These are phyloP conservation scores for Sphaerophoria taeniata DNA, from an alignment of 2,888 invertebrate genomes.

Conservation along the genomic window DNA sequence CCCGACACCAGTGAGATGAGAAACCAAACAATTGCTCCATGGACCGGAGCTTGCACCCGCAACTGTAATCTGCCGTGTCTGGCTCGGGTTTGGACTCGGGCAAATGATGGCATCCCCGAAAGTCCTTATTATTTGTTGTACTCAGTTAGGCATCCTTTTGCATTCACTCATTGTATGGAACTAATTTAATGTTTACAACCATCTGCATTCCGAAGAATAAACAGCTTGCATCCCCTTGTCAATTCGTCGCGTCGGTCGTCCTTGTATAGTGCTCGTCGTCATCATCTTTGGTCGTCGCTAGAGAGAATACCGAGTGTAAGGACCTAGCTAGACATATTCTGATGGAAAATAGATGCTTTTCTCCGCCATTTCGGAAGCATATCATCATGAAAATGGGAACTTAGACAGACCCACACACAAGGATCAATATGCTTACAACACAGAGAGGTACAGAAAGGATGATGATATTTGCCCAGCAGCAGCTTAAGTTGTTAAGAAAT, in stretches of 20 bases:
- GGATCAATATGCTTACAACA: constrained; percentile 43
- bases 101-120: not conserved
- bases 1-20: constrained; percentile 39
- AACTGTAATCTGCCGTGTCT: too few relatives aligned
- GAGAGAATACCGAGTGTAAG: constrained; percentile 27
- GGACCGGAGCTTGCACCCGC: not conserved
- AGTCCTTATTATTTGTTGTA: constrained; percentile 45
- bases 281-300: constrained; percentile 15
- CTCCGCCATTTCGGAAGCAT: not conserved
- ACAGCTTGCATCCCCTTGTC: not conserved
- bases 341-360: constrained; percentile 13
- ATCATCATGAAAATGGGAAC: not conserved
- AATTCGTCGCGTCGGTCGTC: too few relatives aligned
- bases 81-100: not conserved
- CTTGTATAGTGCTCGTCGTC: too few relatives aligned
- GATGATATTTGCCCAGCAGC: constrained; percentile 51
- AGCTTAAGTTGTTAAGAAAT: constrained; percentile 47
- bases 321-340: not conserved
- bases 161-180: constrained; percentile 49
- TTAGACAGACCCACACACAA: not conserved
- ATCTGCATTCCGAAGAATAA: constrained; percentile 57
- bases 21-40: constrained; percentile 51
- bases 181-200: constrained; percentile 67
- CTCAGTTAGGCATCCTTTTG: constrained; percentile 44
- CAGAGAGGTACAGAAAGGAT: constrained; percentile 43